These are phyloP conservation scores for Scaptomyza polygonia DNA, from an alignment of 2,888 invertebrate species.

Conservation along the genomic window DNA sequence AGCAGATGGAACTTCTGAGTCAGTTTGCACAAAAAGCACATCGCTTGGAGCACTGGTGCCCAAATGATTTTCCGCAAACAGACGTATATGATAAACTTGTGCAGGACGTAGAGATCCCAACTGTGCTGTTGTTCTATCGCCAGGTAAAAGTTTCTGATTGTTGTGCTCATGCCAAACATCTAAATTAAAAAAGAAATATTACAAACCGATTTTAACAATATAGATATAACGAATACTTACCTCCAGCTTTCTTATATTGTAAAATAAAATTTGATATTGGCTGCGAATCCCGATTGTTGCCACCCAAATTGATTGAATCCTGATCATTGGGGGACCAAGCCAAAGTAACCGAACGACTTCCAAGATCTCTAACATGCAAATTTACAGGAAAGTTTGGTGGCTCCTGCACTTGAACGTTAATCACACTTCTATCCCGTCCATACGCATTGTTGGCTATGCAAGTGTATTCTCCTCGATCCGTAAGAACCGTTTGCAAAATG, in stretches of 20 bases:
- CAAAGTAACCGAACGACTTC: slow-evolving; percentile 86
- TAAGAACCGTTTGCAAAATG: slow-evolving; percentile 85
- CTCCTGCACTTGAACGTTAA: slow-evolving; percentile 86
- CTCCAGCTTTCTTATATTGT: slow-evolving; percentile 87
- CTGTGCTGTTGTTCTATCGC: slow-evolving; percentile 85
- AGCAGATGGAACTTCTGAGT: slow-evolving; percentile 88
- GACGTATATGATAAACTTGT: slow-evolving; percentile 86
- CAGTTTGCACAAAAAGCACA: slow-evolving; percentile 86
- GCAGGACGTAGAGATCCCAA: slow-evolving; percentile 86
- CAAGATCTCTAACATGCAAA: slow-evolving; percentile 86
- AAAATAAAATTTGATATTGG: slow-evolving; percentile 86
- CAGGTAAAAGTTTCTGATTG: slow-evolving; percentile 86
- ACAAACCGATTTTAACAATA: not conserved
- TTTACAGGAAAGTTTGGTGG: slow-evolving; percentile 87
- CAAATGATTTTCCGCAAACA: slow-evolving; percentile 87
- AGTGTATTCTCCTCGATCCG: slow-evolving; percentile 87
- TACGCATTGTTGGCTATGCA: slow-evolving; percentile 87
- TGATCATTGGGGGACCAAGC: slow-evolving; percentile 86
- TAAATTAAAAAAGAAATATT: slow-evolving; percentile 65
- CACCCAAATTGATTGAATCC: slow-evolving; percentile 77
- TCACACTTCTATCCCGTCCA: slow-evolving; percentile 86
- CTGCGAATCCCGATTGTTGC: slow-evolving; percentile 83
- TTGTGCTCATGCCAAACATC: slow-evolving; percentile 87
- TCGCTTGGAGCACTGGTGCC: slow-evolving; percentile 87
- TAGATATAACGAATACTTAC: slow-evolving; percentile 72